Percentiles rank a stretch among this genome's conserved stretches.
Evolutionary conservation across 2,113 vertebrate species (phyloP).

Genomic region (Festucalex cinctus): DNA sequence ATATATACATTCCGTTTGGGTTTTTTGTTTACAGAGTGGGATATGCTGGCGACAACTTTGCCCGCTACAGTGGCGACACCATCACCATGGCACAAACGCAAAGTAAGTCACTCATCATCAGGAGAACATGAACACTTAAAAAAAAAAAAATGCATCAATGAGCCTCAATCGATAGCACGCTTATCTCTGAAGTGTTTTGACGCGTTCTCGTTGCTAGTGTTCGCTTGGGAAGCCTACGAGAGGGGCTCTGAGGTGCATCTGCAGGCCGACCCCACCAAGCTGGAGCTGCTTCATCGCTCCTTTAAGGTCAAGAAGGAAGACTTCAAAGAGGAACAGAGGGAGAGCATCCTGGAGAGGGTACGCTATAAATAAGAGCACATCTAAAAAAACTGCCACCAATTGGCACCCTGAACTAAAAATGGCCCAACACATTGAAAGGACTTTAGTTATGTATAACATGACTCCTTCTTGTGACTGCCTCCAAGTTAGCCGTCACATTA

Average conservation of each 20-base stretch:
- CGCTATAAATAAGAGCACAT: not conserved
- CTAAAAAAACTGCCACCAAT: too few relatives aligned
- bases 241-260: constrained; percentile 97
- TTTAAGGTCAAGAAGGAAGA: constrained; percentile 99
- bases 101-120: constrained; percentile 71
- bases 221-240: constrained; percentile 98
- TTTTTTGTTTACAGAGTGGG: constrained; percentile 79
- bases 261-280: constrained; percentile 95
- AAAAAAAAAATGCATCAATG: not conserved
- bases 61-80: constrained; percentile 88
- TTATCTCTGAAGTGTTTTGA: not conserved
- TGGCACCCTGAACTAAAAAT: too few relatives aligned
- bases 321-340: constrained; percentile 91
- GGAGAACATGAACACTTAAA: not conserved
- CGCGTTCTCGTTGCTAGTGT: constrained; percentile 75
- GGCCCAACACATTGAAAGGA: too few relatives aligned
- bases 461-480: too few relatives aligned
- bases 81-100: constrained; percentile 97
- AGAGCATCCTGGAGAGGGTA: constrained; percentile 93
- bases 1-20: not conserved
- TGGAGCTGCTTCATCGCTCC: constrained; percentile 90
- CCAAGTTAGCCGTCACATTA: too few relatives aligned
- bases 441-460: too few relatives aligned
- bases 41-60: constrained; percentile 97
- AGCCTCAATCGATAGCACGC: too few relatives aligned